Evolutionary conservation across 2,113 vertebrate genomes (phyloP).

Genomic region (Campylomormyrus tamandua): DNA sequence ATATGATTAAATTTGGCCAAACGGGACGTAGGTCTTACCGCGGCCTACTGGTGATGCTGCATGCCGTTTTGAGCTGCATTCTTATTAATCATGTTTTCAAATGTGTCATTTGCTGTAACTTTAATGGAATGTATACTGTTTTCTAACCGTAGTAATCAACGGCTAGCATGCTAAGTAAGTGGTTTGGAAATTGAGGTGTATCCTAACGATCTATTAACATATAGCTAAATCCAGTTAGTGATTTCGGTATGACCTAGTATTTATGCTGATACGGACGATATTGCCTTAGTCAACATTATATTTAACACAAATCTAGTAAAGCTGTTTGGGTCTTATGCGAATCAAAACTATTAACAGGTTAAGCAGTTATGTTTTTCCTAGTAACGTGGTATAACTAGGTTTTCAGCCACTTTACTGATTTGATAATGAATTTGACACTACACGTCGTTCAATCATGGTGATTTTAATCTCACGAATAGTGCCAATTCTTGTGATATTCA

Average conservation of each 20-base stretch:
- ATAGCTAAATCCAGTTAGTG: background rate
- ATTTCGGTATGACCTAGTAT: background rate
- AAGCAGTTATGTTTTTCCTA: background rate
- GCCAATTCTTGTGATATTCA: background rate
- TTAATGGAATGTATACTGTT: background rate
- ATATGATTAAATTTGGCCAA: background rate
- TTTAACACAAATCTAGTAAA: background rate
- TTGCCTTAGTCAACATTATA: background rate
- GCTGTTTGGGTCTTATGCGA: background rate
- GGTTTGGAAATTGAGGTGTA: background rate
- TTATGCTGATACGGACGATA: background rate
- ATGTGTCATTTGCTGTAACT: background rate
- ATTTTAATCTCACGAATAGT: background rate
- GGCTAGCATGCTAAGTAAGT: background rate
- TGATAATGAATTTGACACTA: background rate
- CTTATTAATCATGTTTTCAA: background rate
- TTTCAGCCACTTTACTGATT: background rate
- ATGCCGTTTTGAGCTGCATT: background rate
- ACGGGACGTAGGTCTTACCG: constrained; percentile 30
- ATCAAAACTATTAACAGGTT: background rate
- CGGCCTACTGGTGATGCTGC: constrained; percentile 30
- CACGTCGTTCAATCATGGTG: background rate
- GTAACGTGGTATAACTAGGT: background rate
- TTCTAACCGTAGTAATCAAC: background rate
- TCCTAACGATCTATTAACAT: background rate